Percentiles rank a stretch among this genome's conserved stretches.
Evolutionary conservation across 2,797 vertebrate species (phyloP).

Genomic region (Syndactyla subalaris): DNA sequence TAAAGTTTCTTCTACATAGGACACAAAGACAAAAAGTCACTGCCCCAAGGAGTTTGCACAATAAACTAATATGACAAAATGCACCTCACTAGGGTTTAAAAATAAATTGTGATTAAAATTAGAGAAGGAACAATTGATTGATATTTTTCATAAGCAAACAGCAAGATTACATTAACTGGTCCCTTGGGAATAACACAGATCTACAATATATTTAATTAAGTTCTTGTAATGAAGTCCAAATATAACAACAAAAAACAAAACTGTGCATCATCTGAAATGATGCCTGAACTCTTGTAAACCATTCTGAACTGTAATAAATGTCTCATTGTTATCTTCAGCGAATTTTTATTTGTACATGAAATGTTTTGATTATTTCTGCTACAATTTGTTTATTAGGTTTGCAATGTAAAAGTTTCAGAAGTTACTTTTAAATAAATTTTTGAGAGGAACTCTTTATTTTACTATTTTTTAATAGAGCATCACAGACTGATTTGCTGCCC

Average conservation of each 20-base stretch:
- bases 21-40: background rate
- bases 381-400: background rate
- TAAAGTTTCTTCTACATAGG: background rate
- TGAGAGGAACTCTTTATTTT: background rate
- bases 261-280: background rate
- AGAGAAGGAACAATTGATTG: slow-evolving; percentile 26
- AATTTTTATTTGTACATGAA: background rate
- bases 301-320: slow-evolving; percentile 6
- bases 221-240: slow-evolving; percentile 59
- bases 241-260: slow-evolving; percentile 1
- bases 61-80: background rate
- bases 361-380: background rate
- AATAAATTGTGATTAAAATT: slow-evolving; percentile 58
- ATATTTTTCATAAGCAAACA: slow-evolving; percentile 53
- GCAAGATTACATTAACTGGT: slow-evolving; percentile 57
- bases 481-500: background rate
- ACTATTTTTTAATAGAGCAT: background rate
- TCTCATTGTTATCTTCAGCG: background rate
- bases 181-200: slow-evolving; percentile 35
- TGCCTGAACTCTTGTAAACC: background rate
- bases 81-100: slow-evolving; percentile 18
- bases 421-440: background rate
- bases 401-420: background rate
- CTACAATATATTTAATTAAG: slow-evolving; percentile 68
- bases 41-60: background rate